Percentiles rank a stretch among this genome's conserved stretches.
Conservation (phyloP, 2,113 vertebrate species). For the Spea multiplicata region DNA sequence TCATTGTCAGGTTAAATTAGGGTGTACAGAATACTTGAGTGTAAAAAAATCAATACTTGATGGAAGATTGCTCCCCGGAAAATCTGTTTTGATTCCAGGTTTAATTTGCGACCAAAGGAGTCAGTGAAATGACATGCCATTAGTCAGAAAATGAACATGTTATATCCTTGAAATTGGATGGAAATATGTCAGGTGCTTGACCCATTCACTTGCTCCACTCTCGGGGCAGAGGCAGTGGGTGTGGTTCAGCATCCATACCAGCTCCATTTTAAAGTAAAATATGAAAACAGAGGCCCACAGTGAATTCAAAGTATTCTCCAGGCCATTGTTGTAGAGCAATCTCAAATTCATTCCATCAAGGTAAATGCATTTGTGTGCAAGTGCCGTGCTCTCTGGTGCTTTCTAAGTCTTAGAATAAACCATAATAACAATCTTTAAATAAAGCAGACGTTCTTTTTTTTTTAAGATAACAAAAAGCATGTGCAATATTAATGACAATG, state of each 20-base stretch:
- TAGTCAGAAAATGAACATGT: conserved; percentile 99
- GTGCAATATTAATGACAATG: conserved; percentile 88
- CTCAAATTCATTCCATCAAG: conserved; percentile 87
- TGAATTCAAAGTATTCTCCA: conserved; percentile 87
- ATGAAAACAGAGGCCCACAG: conserved; percentile 65
- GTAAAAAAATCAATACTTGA: conserved; percentile 99
- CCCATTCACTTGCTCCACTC: conserved; percentile 85
- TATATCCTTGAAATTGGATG: conserved; percentile 99
- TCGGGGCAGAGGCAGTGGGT: conserved; percentile 78
- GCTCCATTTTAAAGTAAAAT: conserved; percentile 76
- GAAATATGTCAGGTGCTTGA: conserved; percentile 99
- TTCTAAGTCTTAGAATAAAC: conserved; percentile 82
- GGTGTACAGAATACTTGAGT: conserved; percentile 98
- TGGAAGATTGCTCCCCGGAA: conserved; percentile 99
- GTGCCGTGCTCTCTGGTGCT: conserved; percentile 81
- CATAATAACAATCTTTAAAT: conserved; percentile 83
- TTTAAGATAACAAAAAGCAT: conserved; percentile 55
- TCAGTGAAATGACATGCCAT: conserved; percentile 99
- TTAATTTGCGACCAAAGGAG: conserved; percentile 98
- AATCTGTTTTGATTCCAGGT: conserved; percentile 99
- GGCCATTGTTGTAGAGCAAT: conserved; percentile 84
- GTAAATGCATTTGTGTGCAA: conserved; percentile 86
- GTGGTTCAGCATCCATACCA: conserved; percentile 72
- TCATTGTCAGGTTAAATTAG: conserved; percentile 99
- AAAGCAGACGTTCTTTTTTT: conserved; percentile 69